Conservation (phyloP, 2,797 vertebrate genomes). For the Perdix hodgsoniae region DNA sequence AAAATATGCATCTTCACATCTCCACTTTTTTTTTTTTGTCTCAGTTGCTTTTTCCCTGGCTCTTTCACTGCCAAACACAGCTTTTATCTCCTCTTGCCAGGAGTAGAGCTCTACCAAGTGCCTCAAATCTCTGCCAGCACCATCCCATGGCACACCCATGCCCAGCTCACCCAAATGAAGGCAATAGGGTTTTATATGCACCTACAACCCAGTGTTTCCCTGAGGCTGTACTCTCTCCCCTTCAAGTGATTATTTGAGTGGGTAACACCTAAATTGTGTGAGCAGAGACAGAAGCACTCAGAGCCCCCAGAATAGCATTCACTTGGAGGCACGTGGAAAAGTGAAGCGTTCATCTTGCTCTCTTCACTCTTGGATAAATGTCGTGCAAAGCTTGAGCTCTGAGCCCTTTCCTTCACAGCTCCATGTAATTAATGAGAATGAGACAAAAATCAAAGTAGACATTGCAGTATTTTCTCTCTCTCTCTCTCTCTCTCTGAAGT, state of each 20-base stretch:
- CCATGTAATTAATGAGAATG: constrained; percentile 53
- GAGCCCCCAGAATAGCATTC: constrained; percentile 73
- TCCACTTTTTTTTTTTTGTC: not conserved
- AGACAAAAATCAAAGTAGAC: not conserved
- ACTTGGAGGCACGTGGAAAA: constrained; percentile 81
- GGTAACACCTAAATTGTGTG: constrained; percentile 82
- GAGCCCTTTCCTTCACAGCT: constrained; percentile 54
- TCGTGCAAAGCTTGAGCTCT: constrained; percentile 74
- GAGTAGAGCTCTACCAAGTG: not conserved
- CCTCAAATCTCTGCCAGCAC: not conserved
- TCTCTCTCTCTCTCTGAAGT: too few relatives aligned
- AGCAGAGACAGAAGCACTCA: constrained; percentile 74
- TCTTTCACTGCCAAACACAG: not conserved
- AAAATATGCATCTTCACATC: not conserved
- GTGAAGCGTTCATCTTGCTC: constrained; percentile 75
- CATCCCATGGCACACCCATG: not conserved
- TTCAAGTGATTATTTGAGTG: constrained; percentile 68
- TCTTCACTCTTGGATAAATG: constrained; percentile 84
- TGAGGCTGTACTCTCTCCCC: constrained; percentile 41
- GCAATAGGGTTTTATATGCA: constrained; percentile 65
- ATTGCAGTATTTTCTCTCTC: not conserved
- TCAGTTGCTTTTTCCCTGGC: not conserved
- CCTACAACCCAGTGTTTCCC: not conserved
- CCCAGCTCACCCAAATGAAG: constrained; percentile 29
- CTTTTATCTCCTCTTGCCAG: not conserved